Base-by-base conservation (phyloP, 2,888 invertebrate genomes). In the Leptogaster cylindrica region DNA sequence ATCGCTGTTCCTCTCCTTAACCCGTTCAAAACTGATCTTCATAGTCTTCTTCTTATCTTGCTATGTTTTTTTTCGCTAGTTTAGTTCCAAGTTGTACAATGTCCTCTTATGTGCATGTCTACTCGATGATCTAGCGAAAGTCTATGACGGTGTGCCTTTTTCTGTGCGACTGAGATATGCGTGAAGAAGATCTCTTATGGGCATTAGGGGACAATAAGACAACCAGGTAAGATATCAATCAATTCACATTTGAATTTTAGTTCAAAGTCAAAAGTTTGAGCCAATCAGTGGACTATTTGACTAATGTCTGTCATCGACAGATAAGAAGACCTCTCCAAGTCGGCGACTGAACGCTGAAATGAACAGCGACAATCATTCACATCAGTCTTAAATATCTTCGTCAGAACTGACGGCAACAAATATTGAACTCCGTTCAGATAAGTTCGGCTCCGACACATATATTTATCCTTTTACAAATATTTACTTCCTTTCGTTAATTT, bases 111-210 rank as follows among this genome's bases (percentile, higher is more conserved):
- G 36, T 10, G 10, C 41, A 41, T 14, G 41, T 16, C 41, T 14
- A 7, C 18, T 16, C 18, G 41, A 16, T 41, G 41, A 41, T 41
- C 36, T 12, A 10, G 36, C 10, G 14, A 36, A 36, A 14, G 4
- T 36, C 39, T n/a, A n/a, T n/a, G 12, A 20, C 20, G n/a, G n/a
- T 48, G 48, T 16, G 20, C 48, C 18, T 48, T 51, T 44, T 27
- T n/a, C 12, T 7, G 20, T 39, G n/a, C 52, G 7, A 58, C 36
- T 36, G 25, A 58, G 18, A 58, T 25, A 44, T 27, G 28, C 18
- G 44, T 55, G 52, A 25, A 28, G 44, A 61, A 61, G 61, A 61
- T 61, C 44, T 61, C 61, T 44, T 61, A 61, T 61, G 61, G 61
- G 18, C 61, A 61, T 41, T 61, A 61, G 41, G 44, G 28, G 61